Percentiles rank a stretch among this genome's conserved stretches.
Conservation (phyloP, 2,113 vertebrate species). For the Ophthalmotilapia sp. region DNA sequence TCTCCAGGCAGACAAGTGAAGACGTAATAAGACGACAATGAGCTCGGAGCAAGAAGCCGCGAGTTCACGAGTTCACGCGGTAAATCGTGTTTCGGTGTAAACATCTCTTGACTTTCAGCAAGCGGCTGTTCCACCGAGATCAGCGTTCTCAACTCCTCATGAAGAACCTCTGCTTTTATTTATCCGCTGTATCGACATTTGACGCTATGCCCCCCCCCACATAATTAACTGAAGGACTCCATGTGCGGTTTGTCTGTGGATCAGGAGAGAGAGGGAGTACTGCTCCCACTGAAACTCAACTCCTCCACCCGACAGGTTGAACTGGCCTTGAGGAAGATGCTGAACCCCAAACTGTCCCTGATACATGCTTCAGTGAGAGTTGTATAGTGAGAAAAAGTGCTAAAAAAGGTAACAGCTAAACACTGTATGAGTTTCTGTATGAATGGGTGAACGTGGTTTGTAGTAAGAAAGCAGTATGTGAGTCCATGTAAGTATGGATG, state of each 20-base stretch:
- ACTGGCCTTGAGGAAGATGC: background rate
- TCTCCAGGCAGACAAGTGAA: background rate
- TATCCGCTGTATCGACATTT: background rate
- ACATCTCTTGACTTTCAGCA: background rate
- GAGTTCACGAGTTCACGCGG: background rate
- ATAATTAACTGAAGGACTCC: background rate
- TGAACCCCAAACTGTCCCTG: background rate
- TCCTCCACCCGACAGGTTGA: background rate
- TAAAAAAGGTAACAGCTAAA: background rate
- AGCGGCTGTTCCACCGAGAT: background rate
- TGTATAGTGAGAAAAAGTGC: background rate
- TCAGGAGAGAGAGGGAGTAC: background rate
- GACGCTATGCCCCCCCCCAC: accelerated
- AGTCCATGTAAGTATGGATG: background rate
- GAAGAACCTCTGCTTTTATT: background rate
- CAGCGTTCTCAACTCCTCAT: background rate
- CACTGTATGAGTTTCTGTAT: background rate
- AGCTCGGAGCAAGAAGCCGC: background rate
- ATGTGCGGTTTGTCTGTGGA: background rate
- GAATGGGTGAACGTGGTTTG: background rate
- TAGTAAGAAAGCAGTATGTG: background rate
- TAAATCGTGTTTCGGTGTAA: background rate
- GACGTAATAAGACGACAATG: background rate
- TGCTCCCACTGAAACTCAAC: background rate
- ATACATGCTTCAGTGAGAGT: background rate